Percentiles rank a stretch among this genome's conserved stretches.
Evolutionary conservation across 1,140 invertebrate species (phyloP).

Genomic region (Lysiphlebus fabarum): DNA sequence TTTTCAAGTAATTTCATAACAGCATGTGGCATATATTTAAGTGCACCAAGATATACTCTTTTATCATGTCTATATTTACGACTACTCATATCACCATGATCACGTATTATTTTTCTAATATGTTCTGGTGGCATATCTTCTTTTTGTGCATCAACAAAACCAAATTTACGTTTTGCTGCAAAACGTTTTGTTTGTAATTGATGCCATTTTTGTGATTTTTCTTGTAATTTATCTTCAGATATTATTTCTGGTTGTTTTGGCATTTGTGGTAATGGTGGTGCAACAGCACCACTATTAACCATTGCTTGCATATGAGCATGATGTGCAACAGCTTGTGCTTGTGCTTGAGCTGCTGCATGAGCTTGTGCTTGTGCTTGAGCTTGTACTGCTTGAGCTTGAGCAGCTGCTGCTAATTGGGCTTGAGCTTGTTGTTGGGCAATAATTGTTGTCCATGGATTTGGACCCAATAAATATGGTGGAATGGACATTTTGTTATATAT

Average conservation of each 20-base stretch:
- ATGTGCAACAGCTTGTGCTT: slow-evolving; percentile 61
- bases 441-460: slow-evolving; percentile 79
- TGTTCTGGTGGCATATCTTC: slow-evolving; percentile 99
- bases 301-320: slow-evolving; percentile 61
- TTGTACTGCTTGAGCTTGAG: slow-evolving; percentile 60
- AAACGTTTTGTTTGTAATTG: slow-evolving; percentile 97
- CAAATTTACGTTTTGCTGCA: slow-evolving; percentile 97
- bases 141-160: slow-evolving; percentile 98
- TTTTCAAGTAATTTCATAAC: slow-evolving; percentile 98
- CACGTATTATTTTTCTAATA: slow-evolving; percentile 96
- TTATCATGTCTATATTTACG: slow-evolving; percentile 99
- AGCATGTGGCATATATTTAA: slow-evolving; percentile 99
- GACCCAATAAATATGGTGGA: slow-evolving; percentile 79
- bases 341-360: slow-evolving; percentile 67
- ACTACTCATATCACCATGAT: slow-evolving; percentile 99
- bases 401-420: slow-evolving; percentile 57
- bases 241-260: slow-evolving; percentile 74
- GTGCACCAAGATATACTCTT: slow-evolving; percentile 93
- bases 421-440: slow-evolving; percentile 78
- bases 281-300: slow-evolving; percentile 32
- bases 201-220: slow-evolving; percentile 98
- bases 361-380: slow-evolving; percentile 58
- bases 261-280: slow-evolving; percentile 62
- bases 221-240: slow-evolving; percentile 88
- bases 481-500: slow-evolving; percentile 65